Base-by-base conservation (phyloP, 2,113 vertebrate species). In the Clarias magur region DNA sequence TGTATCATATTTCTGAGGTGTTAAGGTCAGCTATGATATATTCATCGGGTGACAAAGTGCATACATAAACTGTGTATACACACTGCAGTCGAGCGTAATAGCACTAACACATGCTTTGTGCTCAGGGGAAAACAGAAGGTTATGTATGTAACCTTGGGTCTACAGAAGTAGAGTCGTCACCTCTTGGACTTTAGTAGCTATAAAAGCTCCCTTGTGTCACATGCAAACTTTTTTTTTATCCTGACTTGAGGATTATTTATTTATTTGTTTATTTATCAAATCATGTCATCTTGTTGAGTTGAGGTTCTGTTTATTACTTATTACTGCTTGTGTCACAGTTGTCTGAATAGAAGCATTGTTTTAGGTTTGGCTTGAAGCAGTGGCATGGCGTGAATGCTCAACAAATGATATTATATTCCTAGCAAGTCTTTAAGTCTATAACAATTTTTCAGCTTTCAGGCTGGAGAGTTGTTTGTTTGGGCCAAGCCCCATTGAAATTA, bases 1-100 rank as follows among this genome's bases (percentile, higher is more conserved):
- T 68, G 80, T 78, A 53, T 86, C 56, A 73, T 56, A 86, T 79
- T 30, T 19, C 17, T 80, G 34, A 89, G 80, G 84, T 86, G 70
- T 79, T 16, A 85, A 83, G 84, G 70, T 89, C 63, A 72, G 67
- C 80, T 70, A 48, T 54, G 75, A 57, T 67, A n/a, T 72, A 85
- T 27, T 56, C 17, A 30, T 27, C 84, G 13, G 63, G n/a, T 80
- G 78, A 78, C 54, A 76, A 27, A 70, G 34, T 72, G 11, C 25
- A 68, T 34, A 88, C 38, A 54, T 63, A 38, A 38, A 75, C n/a
- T 34, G 27, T 57, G 54, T 72, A 75, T 62, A 70, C 53, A 30
- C 38, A 67, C 81, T 68, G 23, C 81, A 83, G 42, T 68, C 17
- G 10, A 80, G 67, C n/a, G 9, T 80, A 81, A 75, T 62, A 88